Base-by-base conservation (phyloP, 2,113 vertebrate species). In the Microtus pennsylvanicus region DNA sequence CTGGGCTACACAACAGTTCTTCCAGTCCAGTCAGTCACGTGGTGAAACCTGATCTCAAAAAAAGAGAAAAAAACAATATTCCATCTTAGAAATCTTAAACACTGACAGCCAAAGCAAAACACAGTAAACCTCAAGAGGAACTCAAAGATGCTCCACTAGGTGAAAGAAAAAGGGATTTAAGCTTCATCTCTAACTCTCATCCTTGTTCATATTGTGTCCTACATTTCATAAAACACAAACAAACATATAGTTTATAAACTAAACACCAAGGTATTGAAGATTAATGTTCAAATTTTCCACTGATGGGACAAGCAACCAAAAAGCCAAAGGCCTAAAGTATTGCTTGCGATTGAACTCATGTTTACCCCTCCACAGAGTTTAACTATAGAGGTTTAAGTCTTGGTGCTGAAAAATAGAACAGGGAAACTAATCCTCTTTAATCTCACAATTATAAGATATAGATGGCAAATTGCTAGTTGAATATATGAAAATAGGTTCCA, bases 391-490 rank as follows among this genome's bases (percentile, higher is more conserved):
- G 30, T 58, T 42, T 76, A 93, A 95, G 87, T 47, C 7, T 16
- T 47, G 14, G 92, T 96, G 21, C n/a, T 83, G 50, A 82, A 69
- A 52, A 50, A 92, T 83, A 87, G 3, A 86, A 42, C 17, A 89
- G n/a, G 7, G 94, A 94, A 85, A 75, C 45, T 92, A 92, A 83
- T 63, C 21, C 55, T 72, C 72, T 87, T 94, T 94, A 95, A 93
- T 95, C 16, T 92, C 58, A 42, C 69, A 83, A 63, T 28, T 76
- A 74, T 9, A 94, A 88, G 22, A 22, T 88, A 14, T 58, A 58
- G 21, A 14, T 61, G n/a, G 30, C 83, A 82, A 92, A 89, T 77
- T 83, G 76, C 72, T 69, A 93, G 17, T 65, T 91, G 22, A 97
- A 86, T 33, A 82, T 12, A 35, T 45, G 33, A 47, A 92, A 85